These are phyloP conservation scores for Sylvia borin DNA, from an alignment of 2,797 vertebrate species.

Conservation along the genomic window DNA sequence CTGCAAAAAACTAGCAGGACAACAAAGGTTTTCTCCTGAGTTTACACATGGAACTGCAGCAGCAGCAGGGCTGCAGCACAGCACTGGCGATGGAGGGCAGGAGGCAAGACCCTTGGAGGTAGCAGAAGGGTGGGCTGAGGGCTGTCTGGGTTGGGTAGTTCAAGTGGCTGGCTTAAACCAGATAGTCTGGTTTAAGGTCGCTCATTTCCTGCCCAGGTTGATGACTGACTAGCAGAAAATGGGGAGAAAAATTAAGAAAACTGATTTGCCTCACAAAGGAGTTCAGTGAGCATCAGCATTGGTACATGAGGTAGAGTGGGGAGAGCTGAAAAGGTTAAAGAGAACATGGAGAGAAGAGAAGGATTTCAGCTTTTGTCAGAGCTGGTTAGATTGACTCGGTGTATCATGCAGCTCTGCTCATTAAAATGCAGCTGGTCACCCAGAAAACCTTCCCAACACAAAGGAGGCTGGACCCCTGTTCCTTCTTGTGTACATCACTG, in stretches of 20 bases:
- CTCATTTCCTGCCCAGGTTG: neutral
- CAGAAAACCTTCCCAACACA: neutral
- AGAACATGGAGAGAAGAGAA: neutral
- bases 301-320: neutral
- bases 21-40: neutral
- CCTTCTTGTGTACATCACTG: accelerated
- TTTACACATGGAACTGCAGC: neutral
- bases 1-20: neutral
- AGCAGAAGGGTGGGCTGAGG: neutral
- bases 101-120: neutral
- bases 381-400: neutral
- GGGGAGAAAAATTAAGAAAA: neutral
- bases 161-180: too few relatives aligned
- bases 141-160: too few relatives aligned
- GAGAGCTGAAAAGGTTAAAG: neutral
- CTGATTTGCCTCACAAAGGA: neutral
- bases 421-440: neutral
- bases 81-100: neutral
- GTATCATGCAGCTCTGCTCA: neutral
- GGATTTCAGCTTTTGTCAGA: neutral
- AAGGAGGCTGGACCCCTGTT: accelerated
- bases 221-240: neutral
- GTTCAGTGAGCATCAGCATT: neutral
- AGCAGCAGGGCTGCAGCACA: neutral
- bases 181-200: neutral